These are phyloP conservation scores for Hypanus sabinus DNA, from an alignment of 2,113 vertebrate genomes.

Conservation along the genomic window DNA sequence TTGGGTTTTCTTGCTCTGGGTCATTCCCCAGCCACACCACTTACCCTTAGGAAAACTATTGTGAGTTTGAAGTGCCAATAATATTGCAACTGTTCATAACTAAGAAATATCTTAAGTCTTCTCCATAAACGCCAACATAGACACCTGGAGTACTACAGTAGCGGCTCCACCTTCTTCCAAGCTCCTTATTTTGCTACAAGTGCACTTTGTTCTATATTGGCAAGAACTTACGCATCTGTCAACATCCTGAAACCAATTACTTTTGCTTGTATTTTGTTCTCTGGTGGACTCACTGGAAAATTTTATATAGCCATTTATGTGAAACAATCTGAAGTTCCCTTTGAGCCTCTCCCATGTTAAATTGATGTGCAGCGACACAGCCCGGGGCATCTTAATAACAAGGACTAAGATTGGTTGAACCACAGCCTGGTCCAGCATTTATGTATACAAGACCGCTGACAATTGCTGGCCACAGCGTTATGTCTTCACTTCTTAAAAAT, in stretches of 20 bases:
- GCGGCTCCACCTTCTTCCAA: neutral
- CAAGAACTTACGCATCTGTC: neutral
- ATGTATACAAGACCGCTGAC: neutral
- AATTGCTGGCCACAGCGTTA: neutral
- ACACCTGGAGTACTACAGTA: neutral
- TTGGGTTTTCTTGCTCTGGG: neutral
- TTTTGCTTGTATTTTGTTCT: neutral
- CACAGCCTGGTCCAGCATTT: neutral
- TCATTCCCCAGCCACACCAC: neutral
- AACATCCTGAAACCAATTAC: neutral
- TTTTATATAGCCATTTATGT: slow-evolving; percentile 6
- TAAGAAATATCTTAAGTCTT: neutral
- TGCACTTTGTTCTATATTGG: neutral
- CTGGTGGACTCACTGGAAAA: neutral
- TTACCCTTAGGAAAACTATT: neutral
- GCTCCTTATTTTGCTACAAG: neutral
- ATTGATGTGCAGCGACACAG: neutral
- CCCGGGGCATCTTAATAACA: neutral
- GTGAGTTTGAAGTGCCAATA: neutral
- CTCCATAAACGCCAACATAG: neutral
- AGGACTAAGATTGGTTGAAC: neutral
- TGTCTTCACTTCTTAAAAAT: neutral
- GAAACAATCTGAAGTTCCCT: neutral
- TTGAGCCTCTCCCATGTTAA: slow-evolving; percentile 4
- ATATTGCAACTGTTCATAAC: neutral